A percentile compares a stretch with the other conserved stretches of the same genome.
phyloP scores from a whole-genome alignment of 2,797 vertebrate genomes.

The Semotilus atromaculatus region DNA sequence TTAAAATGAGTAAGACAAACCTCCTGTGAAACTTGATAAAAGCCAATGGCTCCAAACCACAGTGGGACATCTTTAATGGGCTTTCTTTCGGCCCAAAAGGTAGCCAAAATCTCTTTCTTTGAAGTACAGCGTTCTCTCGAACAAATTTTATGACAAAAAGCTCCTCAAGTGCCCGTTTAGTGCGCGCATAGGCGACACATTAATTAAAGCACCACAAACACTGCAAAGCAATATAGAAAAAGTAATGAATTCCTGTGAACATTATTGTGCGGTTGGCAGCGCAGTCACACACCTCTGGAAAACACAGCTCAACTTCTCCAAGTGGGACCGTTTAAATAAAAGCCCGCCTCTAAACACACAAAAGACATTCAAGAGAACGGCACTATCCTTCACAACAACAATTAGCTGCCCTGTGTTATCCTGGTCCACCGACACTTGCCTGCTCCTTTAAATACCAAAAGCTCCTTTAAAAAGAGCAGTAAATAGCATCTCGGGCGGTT shows the following conservation, averaged over 20 bases:
- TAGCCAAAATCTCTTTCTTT: constrained; percentile 14
- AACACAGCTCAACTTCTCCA: constrained; percentile 34
- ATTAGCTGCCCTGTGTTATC: constrained; percentile 48
- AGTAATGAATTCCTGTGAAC: not conserved
- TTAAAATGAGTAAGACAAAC: constrained; percentile 79
- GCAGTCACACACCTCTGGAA: constrained; percentile 16
- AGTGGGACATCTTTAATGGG: constrained; percentile 46
- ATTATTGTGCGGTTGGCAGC: not conserved
- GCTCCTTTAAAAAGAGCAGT: constrained; percentile 57
- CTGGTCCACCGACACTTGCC: constrained; percentile 42
- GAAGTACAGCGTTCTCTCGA: not conserved
- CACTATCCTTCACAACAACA: constrained; percentile 47
- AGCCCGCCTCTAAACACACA: constrained; percentile 34
- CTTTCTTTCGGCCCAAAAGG: constrained; percentile 2
- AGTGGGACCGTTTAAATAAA: constrained; percentile 17
- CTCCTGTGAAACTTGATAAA: constrained; percentile 45
- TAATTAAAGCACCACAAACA: not conserved
- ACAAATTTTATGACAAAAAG: not conserved
- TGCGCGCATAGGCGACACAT: not conserved
- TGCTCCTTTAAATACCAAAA: constrained; percentile 58
- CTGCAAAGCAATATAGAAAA: not conserved
- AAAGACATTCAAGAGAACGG: constrained; percentile 46
- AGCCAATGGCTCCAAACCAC: constrained; percentile 45
- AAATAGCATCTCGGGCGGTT: constrained; percentile 53
- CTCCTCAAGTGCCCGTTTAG: not conserved